phyloP scores from a whole-genome alignment of 2,888 invertebrate species.

The Mythimna lalbum region DNA sequence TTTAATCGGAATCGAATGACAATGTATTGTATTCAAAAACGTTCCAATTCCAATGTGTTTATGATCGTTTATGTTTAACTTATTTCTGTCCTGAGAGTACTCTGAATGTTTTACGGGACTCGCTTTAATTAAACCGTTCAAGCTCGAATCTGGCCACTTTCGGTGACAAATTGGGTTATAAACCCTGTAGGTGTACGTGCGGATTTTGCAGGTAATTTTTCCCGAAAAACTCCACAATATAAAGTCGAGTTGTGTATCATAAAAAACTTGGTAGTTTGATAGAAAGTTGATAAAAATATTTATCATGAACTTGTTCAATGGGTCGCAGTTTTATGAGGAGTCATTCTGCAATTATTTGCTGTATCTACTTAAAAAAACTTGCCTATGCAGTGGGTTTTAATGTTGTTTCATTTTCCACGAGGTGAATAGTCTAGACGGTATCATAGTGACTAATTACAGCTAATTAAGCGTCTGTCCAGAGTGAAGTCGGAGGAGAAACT shows the following conservation, averaged over 20 bases:
- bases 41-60: conserved; percentile 11
- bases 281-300: conserved; percentile 24
- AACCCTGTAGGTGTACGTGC: conserved; percentile 33
- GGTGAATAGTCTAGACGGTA: conserved; percentile 42
- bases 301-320: conserved; percentile 16
- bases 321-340: conserved; percentile 3
- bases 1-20: conserved; percentile 5
- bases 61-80: conserved; percentile 20
- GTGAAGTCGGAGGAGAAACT: conserved; percentile 23
- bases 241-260: conserved; percentile 21
- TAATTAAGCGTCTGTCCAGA: conserved; percentile 43
- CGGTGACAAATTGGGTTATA: conserved; percentile 52
- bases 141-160: conserved; percentile 48
- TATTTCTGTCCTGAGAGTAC: conserved; percentile 21
- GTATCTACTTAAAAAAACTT: background rate
- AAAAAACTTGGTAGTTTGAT: conserved; percentile 10
- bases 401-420: conserved; percentile 7
- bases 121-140: conserved; percentile 57
- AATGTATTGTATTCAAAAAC: conserved; percentile 3
- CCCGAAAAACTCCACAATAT: conserved; percentile 22
- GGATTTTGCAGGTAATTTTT: conserved; percentile 35
- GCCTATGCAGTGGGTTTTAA: background rate
- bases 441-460: conserved; percentile 32
- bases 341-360: conserved; percentile 15
- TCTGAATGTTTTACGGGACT: conserved; percentile 40